Percentiles rank a stretch among this genome's conserved stretches.
Conservation (phyloP, 2,888 invertebrate species). For the Dolomedes plantarius region DNA sequence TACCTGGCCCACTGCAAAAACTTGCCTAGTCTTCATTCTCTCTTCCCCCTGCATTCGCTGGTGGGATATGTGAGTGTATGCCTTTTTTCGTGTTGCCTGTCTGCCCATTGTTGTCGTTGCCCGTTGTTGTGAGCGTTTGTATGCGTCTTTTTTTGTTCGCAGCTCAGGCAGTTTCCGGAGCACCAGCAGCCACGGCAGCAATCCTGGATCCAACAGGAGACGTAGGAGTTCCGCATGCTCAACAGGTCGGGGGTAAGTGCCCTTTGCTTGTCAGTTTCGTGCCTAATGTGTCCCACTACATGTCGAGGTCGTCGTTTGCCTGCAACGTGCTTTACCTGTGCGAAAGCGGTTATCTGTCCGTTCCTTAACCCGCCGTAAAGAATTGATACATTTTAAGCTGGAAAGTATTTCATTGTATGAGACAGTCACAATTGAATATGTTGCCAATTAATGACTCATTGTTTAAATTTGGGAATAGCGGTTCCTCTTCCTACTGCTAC, state of each 20-base stretch:
- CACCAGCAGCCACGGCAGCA: constrained; percentile 59
- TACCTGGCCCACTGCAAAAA: constrained; percentile 19
- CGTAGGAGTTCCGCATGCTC: constrained; percentile 63
- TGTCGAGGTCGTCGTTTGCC: background rate
- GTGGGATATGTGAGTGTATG: background rate
- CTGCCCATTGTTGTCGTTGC: background rate
- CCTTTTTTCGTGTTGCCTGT: background rate
- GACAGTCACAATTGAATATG: no score
- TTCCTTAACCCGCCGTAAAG: no score
- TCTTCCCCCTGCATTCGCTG: background rate
- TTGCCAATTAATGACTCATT: no score
- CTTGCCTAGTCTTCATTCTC: constrained; percentile 5
- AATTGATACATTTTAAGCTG: no score
- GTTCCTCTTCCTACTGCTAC: no score
- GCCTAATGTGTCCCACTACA: background rate
- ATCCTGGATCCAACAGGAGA: constrained; percentile 40
- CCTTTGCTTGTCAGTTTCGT: background rate
- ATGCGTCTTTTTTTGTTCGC: constrained; percentile 1
- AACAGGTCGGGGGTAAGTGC: constrained; percentile 58
- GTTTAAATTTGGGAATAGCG: no score
- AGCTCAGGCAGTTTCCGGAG: constrained; percentile 70
- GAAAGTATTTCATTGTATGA: no score
- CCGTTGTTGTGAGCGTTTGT: background rate
- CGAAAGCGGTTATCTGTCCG: no score
- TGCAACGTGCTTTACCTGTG: no score